A percentile compares a stretch with the other conserved stretches of the same genome.
Conservation (phyloP, 2,113 vertebrate species). For the Pterocles gutturalis region DNA sequence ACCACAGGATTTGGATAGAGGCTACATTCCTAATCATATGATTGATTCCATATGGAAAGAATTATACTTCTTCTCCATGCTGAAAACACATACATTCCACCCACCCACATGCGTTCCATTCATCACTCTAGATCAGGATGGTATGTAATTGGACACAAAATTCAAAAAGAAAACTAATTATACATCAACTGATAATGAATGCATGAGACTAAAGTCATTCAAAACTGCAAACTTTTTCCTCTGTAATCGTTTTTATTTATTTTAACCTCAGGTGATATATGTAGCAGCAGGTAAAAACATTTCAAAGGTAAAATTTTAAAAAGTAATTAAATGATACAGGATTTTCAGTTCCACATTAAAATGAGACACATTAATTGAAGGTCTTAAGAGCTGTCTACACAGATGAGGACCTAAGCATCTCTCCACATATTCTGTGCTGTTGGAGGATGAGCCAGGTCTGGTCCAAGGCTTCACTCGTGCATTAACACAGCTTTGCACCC, state of each 20-base stretch:
- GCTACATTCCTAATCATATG: background rate
- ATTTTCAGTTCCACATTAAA: background rate
- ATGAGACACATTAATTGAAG: background rate
- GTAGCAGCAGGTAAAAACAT: background rate
- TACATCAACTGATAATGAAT: background rate
- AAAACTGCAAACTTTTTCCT: background rate
- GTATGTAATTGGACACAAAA: background rate
- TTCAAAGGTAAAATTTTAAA: background rate
- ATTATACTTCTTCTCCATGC: background rate
- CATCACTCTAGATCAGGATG: background rate
- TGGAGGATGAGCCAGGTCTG: background rate
- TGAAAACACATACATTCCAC: conserved; percentile 17
- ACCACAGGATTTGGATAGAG: conserved; percentile 1
- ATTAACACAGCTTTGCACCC: background rate
- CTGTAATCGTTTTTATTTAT: background rate
- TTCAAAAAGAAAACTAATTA: background rate
- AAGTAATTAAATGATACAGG: background rate
- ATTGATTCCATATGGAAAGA: background rate
- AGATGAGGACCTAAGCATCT: background rate
- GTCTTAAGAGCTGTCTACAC: background rate
- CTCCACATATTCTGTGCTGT: background rate
- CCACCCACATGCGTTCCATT: background rate
- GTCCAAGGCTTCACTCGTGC: background rate
- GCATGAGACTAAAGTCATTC: background rate
- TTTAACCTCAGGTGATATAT: background rate